Conservation (phyloP, 2,797 vertebrate species). For the Centroberyx gerrardi region DNA sequence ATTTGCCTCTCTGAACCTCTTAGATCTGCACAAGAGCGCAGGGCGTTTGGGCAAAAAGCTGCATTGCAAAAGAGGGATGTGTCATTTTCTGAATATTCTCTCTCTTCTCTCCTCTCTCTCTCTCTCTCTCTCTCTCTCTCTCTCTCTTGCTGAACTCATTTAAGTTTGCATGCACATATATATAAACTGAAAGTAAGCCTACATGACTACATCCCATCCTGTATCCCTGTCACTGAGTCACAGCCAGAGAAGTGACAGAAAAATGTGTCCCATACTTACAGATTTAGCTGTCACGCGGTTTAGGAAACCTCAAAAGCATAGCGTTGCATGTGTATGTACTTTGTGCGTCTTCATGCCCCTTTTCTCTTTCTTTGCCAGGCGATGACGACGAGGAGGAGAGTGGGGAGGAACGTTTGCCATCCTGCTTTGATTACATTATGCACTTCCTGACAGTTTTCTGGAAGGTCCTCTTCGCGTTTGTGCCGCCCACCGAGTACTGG, state of each 20-base stretch:
- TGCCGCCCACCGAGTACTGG: constrained; percentile 93
- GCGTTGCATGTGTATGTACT: not conserved
- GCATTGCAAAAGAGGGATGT: constrained; percentile 25
- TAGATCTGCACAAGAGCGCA: constrained; percentile 34
- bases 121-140: constrained; percentile 21
- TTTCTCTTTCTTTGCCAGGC: constrained; percentile 76
- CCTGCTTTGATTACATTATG: constrained; percentile 94
- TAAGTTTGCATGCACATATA: constrained; percentile 28
- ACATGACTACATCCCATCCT: not conserved
- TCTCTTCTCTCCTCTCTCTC: constrained; percentile 5
- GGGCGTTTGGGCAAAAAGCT: constrained; percentile 48
- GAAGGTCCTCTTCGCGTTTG: constrained; percentile 93
- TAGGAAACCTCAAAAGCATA: not conserved
- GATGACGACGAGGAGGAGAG: constrained; percentile 92
- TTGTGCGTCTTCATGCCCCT: constrained; percentile 1
- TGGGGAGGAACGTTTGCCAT: constrained; percentile 89
- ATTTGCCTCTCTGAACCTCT: constrained; percentile 46
- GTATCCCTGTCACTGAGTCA: constrained; percentile 34
- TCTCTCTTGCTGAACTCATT: constrained; percentile 20
- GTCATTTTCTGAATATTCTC: constrained; percentile 30
- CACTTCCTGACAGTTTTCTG: constrained; percentile 94
- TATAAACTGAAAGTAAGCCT: constrained; percentile 32
- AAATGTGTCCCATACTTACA: constrained; percentile 10
- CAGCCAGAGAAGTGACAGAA: constrained; percentile 1
- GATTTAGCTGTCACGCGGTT: constrained; percentile 13